These are phyloP conservation scores for Ceriagrion tenellum DNA, from an alignment of 2,888 invertebrate genomes.

Conservation along the genomic window DNA sequence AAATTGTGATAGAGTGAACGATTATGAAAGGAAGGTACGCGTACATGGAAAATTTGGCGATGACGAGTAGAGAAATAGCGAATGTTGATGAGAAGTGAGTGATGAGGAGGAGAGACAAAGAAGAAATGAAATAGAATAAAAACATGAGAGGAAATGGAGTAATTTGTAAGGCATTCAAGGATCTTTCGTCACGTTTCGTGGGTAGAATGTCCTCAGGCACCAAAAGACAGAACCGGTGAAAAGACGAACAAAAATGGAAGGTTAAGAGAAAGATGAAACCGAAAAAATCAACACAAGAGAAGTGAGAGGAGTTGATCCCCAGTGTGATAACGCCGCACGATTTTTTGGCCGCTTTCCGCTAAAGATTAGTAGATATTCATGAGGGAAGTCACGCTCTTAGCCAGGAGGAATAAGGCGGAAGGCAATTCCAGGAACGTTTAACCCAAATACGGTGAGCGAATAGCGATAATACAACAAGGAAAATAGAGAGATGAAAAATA, in stretches of 20 bases:
- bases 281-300: background rate
- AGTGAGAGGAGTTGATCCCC: background rate
- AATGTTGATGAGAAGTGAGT: background rate
- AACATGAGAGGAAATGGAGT: background rate
- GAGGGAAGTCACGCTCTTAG: background rate
- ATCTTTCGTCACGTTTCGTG: background rate
- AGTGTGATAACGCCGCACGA: background rate
- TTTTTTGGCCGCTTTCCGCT: background rate
- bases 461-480: too few species aligned
- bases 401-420: background rate
- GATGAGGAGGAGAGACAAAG: background rate
- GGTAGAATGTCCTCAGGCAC: background rate
- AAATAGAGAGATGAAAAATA: too few species aligned
- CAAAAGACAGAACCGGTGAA: too few species aligned
- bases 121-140: background rate
- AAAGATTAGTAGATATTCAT: background rate
- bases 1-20: too few species aligned
- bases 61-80: too few species aligned
- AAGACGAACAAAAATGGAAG: background rate
- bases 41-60: too few species aligned
- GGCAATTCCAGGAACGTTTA: too few species aligned
- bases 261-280: background rate
- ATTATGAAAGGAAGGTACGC: too few species aligned
- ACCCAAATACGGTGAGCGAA: too few species aligned
- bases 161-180: background rate